These are phyloP conservation scores for Nemoura dubitans DNA, from an alignment of 2,888 invertebrate species.

Conservation along the genomic window DNA sequence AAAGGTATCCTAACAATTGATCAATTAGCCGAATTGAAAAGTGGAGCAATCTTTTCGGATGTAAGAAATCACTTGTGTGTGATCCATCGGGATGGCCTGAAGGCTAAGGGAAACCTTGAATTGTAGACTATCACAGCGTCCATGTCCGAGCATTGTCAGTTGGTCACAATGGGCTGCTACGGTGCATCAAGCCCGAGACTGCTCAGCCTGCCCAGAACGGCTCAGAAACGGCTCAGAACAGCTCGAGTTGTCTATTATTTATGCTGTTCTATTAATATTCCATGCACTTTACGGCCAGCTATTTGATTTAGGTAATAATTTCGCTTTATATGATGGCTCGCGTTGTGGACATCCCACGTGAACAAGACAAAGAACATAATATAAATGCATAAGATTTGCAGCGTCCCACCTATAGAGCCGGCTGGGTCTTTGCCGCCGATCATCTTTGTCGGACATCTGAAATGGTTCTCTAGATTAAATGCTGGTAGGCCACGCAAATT, in stretches of 20 bases:
- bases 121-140: background rate
- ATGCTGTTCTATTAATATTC: background rate
- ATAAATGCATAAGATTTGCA: background rate
- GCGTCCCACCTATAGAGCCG: background rate
- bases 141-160: background rate
- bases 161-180: background rate
- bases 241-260: background rate
- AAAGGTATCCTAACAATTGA: slow-evolving; percentile 18
- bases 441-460: background rate
- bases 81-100: background rate
- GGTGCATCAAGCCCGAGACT: background rate
- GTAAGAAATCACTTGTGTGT: background rate
- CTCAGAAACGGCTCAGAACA: too few relatives aligned
- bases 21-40: slow-evolving; percentile 35
- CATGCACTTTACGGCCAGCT: background rate
- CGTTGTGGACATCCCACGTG: background rate
- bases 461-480: background rate
- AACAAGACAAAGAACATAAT: background rate
- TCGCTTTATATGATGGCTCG: background rate
- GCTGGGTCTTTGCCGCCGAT: background rate
- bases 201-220: background rate
- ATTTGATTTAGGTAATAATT: slow-evolving; percentile 7
- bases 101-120: background rate
- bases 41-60: slow-evolving; percentile 21
- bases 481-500: background rate